phyloP scores from a whole-genome alignment of 2,888 invertebrate genomes.

The Synergus japonicus region DNA sequence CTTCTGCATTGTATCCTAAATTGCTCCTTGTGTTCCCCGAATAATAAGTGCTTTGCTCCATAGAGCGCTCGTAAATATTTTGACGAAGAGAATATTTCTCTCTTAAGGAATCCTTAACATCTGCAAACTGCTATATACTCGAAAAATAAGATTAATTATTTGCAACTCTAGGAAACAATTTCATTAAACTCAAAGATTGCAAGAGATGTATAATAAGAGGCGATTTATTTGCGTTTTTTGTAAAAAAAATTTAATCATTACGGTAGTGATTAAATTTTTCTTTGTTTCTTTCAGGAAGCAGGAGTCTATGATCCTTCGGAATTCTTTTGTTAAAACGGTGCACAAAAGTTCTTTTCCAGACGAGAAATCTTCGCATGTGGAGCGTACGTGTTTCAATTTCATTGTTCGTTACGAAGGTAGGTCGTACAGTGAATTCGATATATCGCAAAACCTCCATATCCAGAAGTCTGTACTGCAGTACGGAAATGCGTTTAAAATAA shows the following conservation, averaged over 20 bases:
- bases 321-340: conserved; percentile 26
- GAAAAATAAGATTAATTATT: conserved; percentile 1
- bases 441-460: not conserved
- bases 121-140: not conserved
- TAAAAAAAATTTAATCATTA: not conserved
- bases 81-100: conserved; percentile 7
- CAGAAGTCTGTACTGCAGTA: not conserved
- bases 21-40: conserved; percentile 1
- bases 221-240: not conserved
- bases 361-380: conserved; percentile 15
- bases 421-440: conserved; percentile 1
- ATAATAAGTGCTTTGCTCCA: conserved; percentile 11
- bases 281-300: conserved; percentile 2
- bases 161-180: not conserved
- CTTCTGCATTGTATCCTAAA: conserved; percentile 43
- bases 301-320: conserved; percentile 4
- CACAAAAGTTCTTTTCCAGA: conserved; percentile 5
- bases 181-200: not conserved
- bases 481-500: not conserved
- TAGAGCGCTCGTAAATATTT: conserved; percentile 20
- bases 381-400: conserved; percentile 30
- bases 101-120: not conserved
- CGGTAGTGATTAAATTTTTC: conserved; percentile 4
- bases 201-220: not conserved
- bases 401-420: conserved; percentile 14